phyloP scores from a whole-genome alignment of 2,797 vertebrate genomes.

The Gymnoscopelus microlampas region DNA sequence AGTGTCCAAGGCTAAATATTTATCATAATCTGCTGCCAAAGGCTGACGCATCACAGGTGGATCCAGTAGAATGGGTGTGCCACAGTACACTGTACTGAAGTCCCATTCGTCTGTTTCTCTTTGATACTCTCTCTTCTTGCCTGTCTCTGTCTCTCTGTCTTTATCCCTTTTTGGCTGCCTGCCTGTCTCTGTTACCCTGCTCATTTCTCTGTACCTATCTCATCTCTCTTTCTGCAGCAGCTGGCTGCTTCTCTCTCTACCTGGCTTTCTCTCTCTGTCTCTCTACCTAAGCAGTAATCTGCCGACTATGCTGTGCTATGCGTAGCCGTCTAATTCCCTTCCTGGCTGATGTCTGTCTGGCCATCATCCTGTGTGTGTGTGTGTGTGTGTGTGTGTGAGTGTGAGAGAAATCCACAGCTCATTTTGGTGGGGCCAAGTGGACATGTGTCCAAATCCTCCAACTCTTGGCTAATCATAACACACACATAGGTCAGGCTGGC shows the following conservation, averaged over 20 bases:
- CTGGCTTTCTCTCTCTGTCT: background rate
- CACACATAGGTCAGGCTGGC: background rate
- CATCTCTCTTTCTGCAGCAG: background rate
- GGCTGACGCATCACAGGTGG: too few species aligned
- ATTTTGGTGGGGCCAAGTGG: slow-evolving; percentile 8
- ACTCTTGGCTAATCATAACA: slow-evolving; percentile 1
- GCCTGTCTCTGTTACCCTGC: slow-evolving; percentile 3
- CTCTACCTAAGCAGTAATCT: slow-evolving; percentile 1
- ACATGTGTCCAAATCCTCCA: background rate
- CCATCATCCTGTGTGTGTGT: background rate
- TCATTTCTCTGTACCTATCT: background rate
- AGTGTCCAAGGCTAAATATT: too few species aligned
- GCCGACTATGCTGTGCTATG: slow-evolving; percentile 4
- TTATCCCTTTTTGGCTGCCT: background rate
- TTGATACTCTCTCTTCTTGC: too few species aligned
- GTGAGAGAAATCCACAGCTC: slow-evolving; percentile 9
- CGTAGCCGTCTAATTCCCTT: slow-evolving; percentile 33
- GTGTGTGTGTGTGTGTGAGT: slow-evolving; percentile 1
- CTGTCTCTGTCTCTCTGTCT: background rate
- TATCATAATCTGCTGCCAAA: too few species aligned
- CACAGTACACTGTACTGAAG: too few species aligned
- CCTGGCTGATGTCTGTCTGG: slow-evolving; percentile 33
- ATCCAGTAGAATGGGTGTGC: too few species aligned
- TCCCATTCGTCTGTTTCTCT: too few species aligned
- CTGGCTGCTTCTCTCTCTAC: background rate